phyloP scores from a whole-genome alignment of 1,140 invertebrate species.

The Drosophila triauraria region DNA sequence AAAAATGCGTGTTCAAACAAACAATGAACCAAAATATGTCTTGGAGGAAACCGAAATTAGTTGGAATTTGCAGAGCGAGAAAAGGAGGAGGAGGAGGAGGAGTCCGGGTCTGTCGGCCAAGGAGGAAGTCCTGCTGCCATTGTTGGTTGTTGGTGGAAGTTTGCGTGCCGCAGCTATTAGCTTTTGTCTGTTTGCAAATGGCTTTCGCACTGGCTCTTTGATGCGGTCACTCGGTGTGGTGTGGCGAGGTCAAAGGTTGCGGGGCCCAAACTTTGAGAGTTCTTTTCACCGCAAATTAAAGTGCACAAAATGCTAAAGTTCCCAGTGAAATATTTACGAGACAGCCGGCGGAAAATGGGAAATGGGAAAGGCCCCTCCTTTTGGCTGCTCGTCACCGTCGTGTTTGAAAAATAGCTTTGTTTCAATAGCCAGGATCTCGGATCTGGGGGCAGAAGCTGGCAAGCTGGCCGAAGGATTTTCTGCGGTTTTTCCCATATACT shows the following conservation, averaged over 20 bases:
- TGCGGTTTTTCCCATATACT: conserved; percentile 47
- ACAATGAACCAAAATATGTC: conserved; percentile 16
- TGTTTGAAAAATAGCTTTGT: conserved; percentile 72
- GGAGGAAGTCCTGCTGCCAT: conserved; percentile 17
- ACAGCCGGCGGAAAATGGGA: conserved; percentile 26
- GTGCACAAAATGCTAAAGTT: conserved; percentile 76
- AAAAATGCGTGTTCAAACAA: not conserved
- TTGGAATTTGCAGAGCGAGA: conserved; percentile 3
- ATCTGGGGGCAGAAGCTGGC: not conserved
- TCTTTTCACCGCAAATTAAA: conserved; percentile 74
- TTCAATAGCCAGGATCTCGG: conserved; percentile 60
- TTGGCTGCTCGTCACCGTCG: conserved; percentile 7
- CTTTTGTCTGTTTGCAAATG: conserved; percentile 69
- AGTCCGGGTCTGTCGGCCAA: no score
- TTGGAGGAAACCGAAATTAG: conserved; percentile 15
- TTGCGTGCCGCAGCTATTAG: conserved; percentile 52
- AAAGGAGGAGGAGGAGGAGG: no score
- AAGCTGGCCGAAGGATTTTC: conserved; percentile 42
- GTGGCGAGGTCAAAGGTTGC: conserved; percentile 20
- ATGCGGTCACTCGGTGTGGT: conserved; percentile 60
- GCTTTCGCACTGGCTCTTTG: conserved; percentile 58
- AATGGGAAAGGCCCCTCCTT: not conserved
- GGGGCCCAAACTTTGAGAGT: conserved; percentile 56
- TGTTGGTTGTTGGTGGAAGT: conserved; percentile 33
- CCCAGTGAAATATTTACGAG: conserved; percentile 58